Percentiles rank a stretch among this genome's conserved stretches.
Conservation (phyloP, 2,797 vertebrate species). For the Octomys mimax region DNA sequence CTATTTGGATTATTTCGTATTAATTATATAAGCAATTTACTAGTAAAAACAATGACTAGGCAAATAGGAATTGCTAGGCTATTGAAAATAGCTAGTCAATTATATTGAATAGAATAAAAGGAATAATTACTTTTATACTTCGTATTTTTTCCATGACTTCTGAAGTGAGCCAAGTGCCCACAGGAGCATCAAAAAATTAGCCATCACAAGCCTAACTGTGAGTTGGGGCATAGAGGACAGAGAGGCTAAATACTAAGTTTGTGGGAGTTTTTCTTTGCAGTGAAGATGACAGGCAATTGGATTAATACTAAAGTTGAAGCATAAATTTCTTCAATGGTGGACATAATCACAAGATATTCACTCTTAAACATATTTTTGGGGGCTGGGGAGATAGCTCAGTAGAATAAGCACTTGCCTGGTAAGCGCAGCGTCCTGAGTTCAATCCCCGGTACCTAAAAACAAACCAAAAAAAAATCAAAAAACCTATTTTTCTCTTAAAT, state of each 20-base stretch:
- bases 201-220: slow-evolving; percentile 14
- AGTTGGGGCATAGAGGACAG: not conserved
- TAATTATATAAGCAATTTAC: not conserved
- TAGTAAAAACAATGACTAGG: not conserved
- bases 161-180: not conserved
- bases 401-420: no score
- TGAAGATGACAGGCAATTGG: not conserved
- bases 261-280: slow-evolving; percentile 49
- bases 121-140: not conserved
- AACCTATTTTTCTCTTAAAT: not conserved
- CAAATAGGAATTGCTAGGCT: not conserved
- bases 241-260: not conserved
- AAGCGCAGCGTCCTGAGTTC: no score
- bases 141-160: not conserved
- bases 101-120: not conserved
- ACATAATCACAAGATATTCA: slow-evolving; percentile 21
- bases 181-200: slow-evolving; percentile 36
- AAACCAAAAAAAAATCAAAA: not conserved
- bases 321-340: not conserved
- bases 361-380: not conserved
- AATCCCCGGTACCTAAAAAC: no score
- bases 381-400: no score
- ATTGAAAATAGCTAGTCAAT: not conserved
- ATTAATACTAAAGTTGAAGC: not conserved
- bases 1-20: not conserved